phyloP scores from a whole-genome alignment of 2,113 vertebrate species.

The Alexandromys fortis region DNA sequence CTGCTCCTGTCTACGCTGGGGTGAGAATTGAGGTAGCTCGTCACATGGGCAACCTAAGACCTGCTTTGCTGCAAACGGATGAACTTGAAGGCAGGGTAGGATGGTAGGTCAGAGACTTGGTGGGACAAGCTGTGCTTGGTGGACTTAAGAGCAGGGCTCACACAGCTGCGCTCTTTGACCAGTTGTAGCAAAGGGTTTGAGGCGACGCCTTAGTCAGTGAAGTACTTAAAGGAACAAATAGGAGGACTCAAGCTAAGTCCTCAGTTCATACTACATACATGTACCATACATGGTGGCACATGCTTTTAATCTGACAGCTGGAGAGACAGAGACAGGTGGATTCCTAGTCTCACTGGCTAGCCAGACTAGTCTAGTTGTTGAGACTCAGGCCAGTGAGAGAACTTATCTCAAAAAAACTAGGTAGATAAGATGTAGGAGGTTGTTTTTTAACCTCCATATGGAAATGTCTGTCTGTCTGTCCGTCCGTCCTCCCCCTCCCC shows the following conservation, averaged over 20 bases:
- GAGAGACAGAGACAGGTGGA: background rate
- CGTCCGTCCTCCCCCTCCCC: no score
- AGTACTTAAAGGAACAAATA: background rate
- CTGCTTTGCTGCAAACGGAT: background rate
- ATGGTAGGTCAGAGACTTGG: rapidly evolving
- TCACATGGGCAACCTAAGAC: no score
- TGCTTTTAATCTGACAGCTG: background rate
- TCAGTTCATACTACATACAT: background rate
- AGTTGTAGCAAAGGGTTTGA: background rate
- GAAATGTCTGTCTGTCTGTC: no score
- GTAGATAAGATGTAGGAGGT: background rate
- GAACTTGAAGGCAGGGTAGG: background rate
- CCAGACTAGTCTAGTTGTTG: background rate
- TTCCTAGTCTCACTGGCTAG: no score
- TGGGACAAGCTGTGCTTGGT: background rate
- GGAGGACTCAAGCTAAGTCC: background rate
- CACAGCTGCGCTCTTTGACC: background rate
- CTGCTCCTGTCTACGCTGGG: background rate
- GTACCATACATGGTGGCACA: background rate
- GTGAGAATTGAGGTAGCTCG: no score
- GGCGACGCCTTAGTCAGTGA: background rate
- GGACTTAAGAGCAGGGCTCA: background rate
- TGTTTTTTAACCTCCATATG: background rate
- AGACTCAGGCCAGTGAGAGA: background rate
- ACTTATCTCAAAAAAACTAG: background rate